These are phyloP conservation scores for Gallirallus australis DNA, from an alignment of 2,797 vertebrate species.

Conservation along the genomic window DNA sequence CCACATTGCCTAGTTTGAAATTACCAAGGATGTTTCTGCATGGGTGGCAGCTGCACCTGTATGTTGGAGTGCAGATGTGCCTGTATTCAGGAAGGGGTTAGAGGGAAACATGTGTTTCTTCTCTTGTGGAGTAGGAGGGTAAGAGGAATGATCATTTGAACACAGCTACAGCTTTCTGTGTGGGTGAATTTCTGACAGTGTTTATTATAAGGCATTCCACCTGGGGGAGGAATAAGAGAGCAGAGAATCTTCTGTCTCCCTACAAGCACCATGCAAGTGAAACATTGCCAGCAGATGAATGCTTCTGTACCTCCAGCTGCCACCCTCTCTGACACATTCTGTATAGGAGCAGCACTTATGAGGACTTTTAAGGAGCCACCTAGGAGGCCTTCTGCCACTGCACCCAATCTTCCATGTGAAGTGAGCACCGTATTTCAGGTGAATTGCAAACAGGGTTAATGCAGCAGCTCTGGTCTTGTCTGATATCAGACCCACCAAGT, in stretches of 20 bases:
- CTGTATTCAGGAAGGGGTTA: background rate
- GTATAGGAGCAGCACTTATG: background rate
- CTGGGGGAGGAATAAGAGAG: background rate
- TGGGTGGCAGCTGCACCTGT: background rate
- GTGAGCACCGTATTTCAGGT: background rate
- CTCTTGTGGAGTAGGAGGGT: background rate
- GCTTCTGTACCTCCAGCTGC: background rate
- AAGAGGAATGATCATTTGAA: background rate
- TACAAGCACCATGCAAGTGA: background rate
- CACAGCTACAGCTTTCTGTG: conserved; percentile 6
- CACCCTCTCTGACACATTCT: background rate
- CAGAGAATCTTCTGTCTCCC: background rate
- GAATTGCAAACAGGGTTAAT: background rate
- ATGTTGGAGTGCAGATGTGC: background rate
- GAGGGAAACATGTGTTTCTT: background rate
- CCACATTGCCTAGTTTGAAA: background rate
- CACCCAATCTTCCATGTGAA: background rate
- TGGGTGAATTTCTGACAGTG: background rate
- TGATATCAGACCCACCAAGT: background rate
- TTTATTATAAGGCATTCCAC: conserved; percentile 16
- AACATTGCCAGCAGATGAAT: background rate
- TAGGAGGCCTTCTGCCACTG: background rate
- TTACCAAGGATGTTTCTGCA: background rate
- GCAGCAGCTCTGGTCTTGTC: background rate
- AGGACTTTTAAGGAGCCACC: background rate